Evolutionary conservation across 2,113 vertebrate genomes (phyloP).

Genomic region (Chionis minor): DNA sequence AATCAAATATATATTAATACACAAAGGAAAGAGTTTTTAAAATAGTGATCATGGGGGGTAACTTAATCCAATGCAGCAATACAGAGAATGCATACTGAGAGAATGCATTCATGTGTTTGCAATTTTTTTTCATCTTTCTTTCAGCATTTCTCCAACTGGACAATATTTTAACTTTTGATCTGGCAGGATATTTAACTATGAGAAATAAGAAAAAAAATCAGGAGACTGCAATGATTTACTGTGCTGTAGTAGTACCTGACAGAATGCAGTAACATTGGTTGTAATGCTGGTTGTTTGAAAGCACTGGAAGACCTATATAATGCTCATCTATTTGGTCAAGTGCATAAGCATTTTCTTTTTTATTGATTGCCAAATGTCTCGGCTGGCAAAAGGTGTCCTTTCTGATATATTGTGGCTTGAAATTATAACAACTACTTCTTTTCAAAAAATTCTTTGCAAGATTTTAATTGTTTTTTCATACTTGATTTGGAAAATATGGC

Average conservation of each 20-base stretch:
- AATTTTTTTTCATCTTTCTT: neutral
- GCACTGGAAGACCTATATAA: accelerated
- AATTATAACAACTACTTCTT: neutral
- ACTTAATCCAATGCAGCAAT: neutral
- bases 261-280: neutral
- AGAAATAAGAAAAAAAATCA: neutral
- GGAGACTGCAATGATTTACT: neutral
- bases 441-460: neutral
- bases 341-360: neutral
- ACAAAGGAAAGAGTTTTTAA: neutral
- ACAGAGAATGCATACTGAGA: neutral
- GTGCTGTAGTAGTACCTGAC: neutral
- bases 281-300: neutral
- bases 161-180: neutral
- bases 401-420: neutral
- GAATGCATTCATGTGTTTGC: neutral
- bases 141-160: neutral
- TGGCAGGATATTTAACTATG: neutral
- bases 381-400: neutral
- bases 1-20: neutral
- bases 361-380: neutral
- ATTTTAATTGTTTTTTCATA: neutral
- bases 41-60: neutral
- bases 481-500: neutral
- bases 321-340: neutral